These are phyloP conservation scores for Drosophila nikananu DNA, from an alignment of 1,140 invertebrate species.

Conservation along the genomic window DNA sequence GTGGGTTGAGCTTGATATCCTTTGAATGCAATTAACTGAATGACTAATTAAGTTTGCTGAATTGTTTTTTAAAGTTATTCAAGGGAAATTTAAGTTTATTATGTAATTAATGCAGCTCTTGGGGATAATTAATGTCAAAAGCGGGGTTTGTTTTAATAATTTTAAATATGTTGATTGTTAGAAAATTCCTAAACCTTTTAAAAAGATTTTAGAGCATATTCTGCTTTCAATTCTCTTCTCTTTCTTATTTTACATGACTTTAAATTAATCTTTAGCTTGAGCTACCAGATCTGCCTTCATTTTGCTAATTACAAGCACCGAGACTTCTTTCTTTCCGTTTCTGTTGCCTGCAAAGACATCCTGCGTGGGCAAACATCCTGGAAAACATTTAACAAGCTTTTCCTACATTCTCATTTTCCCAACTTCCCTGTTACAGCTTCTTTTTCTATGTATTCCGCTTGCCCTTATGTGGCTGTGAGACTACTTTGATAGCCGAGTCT, in stretches of 20 bases:
- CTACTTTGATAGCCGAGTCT: conserved; percentile 34
- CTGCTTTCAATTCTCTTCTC: background rate
- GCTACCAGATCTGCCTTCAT: conserved; percentile 1
- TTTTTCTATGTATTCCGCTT: background rate
- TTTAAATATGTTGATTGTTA: background rate
- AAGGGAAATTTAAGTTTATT: conserved; percentile 8
- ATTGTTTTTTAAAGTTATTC: conserved; percentile 25
- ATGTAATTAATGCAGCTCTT: conserved; percentile 1
- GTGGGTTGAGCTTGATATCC: conserved; percentile 38
- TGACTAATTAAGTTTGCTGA: conserved; percentile 41
- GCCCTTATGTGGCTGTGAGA: conserved; percentile 29
- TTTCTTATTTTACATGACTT: background rate
- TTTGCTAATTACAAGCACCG: conserved; percentile 31
- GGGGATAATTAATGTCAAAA: too few relatives aligned
- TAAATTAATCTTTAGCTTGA: conserved; percentile 2
- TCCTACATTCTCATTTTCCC: conserved; percentile 6
- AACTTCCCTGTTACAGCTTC: background rate
- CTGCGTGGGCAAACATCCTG: conserved; percentile 44
- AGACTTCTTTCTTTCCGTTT: conserved; percentile 32
- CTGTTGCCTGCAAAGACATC: conserved; percentile 28
- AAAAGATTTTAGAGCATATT: background rate
- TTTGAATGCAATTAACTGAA: conserved; percentile 45
- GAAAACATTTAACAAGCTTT: conserved; percentile 39
- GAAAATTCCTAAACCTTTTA: background rate
- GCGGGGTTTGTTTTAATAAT: background rate